Conservation (phyloP, 2,797 vertebrate genomes). For the Nothura maculosa region DNA sequence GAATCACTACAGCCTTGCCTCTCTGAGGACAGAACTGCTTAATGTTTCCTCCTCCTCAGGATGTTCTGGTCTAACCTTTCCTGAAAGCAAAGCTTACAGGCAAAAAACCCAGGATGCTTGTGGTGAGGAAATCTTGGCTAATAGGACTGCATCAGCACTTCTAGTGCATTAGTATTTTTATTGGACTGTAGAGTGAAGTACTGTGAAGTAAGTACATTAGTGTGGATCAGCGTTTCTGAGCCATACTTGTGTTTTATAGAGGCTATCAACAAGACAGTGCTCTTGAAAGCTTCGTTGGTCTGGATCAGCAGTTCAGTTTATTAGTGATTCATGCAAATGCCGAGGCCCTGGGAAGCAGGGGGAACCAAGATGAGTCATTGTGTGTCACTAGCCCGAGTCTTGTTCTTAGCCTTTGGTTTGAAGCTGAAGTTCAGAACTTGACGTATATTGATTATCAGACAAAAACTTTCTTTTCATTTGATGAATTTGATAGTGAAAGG, state of each 20-base stretch:
- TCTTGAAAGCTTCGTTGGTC: slow-evolving; percentile 58
- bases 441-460: slow-evolving; percentile 17
- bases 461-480: neutral
- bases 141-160: slow-evolving; percentile 61
- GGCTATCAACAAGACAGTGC: slow-evolving; percentile 38
- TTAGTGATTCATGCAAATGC: slow-evolving; percentile 49
- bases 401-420: slow-evolving; percentile 26
- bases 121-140: slow-evolving; percentile 21
- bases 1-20: neutral
- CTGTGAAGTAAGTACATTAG: slow-evolving; percentile 44
- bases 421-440: slow-evolving; percentile 17
- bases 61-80: neutral
- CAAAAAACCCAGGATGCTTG: neutral
- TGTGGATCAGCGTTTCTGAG: slow-evolving; percentile 54
- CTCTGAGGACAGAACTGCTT: neutral
- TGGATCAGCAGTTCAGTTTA: slow-evolving; percentile 46
- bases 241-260: slow-evolving; percentile 50
- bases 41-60: neutral
- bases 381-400: neutral
- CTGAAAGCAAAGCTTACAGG: slow-evolving; percentile 9
- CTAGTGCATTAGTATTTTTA: slow-evolving; percentile 65
- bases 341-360: neutral
- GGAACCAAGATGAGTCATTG: neutral
- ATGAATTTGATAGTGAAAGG: slow-evolving; percentile 5
- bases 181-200: slow-evolving; percentile 34